phyloP scores from a whole-genome alignment of 2,113 vertebrate species.

The Lampris megalopsis region DNA sequence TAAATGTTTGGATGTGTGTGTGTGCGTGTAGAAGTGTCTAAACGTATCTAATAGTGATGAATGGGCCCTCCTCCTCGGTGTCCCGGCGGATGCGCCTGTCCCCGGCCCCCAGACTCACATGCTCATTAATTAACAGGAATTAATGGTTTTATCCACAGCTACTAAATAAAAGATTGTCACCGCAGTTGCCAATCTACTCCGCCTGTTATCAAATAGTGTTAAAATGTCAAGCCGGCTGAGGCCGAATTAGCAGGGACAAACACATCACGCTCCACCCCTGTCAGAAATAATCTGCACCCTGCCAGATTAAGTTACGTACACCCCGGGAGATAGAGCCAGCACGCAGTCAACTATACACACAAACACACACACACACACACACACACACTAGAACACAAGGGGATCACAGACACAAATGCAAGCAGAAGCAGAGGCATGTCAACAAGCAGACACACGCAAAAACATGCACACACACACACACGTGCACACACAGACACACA shows the following conservation, averaged over 20 bases:
- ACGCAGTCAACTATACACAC: not conserved
- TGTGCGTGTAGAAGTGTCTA: conserved; percentile 15
- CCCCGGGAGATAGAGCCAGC: not conserved
- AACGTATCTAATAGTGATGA: conserved; percentile 79
- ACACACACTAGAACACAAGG: not conserved
- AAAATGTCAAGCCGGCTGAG: conserved; percentile 75
- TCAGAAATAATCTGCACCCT: conserved; percentile 69
- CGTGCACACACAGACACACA: not conserved
- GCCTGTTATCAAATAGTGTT: conserved; percentile 76
- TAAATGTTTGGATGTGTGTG: not conserved
- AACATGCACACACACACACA: not conserved
- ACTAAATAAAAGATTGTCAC: conserved; percentile 81
- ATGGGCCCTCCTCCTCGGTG: conserved; percentile 57
- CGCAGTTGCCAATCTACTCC: conserved; percentile 59
- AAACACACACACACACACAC: not conserved
- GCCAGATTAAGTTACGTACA: conserved; percentile 66
- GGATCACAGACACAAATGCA: too few relatives aligned
- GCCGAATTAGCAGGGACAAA: conserved; percentile 73
- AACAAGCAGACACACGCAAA: not conserved
- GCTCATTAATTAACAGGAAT: conserved; percentile 81
- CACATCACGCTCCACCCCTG: conserved; percentile 72
- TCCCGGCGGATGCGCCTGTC: conserved; percentile 69
- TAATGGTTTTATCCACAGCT: conserved; percentile 78
- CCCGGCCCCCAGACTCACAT: conserved; percentile 64
- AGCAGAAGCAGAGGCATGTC: not conserved